phyloP scores from a whole-genome alignment of 1,140 invertebrate species.

The Colletes latitarsis region DNA sequence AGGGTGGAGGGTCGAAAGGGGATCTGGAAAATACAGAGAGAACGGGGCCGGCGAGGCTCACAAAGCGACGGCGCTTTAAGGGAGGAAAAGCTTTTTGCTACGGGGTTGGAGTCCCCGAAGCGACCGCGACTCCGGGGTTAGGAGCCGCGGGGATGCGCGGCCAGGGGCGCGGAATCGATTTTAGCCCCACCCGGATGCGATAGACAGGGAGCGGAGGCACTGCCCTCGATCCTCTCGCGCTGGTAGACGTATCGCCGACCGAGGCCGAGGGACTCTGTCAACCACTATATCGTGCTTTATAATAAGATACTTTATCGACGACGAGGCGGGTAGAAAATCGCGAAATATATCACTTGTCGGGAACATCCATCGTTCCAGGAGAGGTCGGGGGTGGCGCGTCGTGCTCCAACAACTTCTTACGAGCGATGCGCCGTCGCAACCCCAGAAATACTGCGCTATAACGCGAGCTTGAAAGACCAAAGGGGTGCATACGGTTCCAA shows the following conservation, averaged over 20 bases:
- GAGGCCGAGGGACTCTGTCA: slow-evolving; percentile 5
- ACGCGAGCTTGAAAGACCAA: too few species aligned
- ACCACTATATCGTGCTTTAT: slow-evolving; percentile 8
- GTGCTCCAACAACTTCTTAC: background rate
- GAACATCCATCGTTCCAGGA: background rate
- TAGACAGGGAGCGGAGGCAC: slow-evolving; percentile 51
- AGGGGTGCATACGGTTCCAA: too few species aligned
- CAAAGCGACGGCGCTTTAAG: slow-evolving; percentile 33
- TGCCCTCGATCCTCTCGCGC: slow-evolving; percentile 55
- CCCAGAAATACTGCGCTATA: too few species aligned
- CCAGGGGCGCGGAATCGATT: slow-evolving; percentile 64
- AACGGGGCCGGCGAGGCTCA: background rate
- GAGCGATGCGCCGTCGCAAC: background rate
- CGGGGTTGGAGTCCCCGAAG: slow-evolving; percentile 59
- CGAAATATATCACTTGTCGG: slow-evolving; percentile 18
- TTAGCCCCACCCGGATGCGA: slow-evolving; percentile 54
- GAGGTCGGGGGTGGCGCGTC: background rate
- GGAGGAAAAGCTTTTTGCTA: slow-evolving; percentile 53
- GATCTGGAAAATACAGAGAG: background rate
- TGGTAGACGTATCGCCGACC: slow-evolving; percentile 27
- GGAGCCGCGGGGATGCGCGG: slow-evolving; percentile 28
- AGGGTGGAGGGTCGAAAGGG: background rate
- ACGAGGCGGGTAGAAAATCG: slow-evolving; percentile 18
- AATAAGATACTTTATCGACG: slow-evolving; percentile 44
- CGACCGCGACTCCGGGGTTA: slow-evolving; percentile 53